These are phyloP conservation scores for Trematomus bernacchii DNA, from an alignment of 2,797 vertebrate genomes.

Conservation along the genomic window DNA sequence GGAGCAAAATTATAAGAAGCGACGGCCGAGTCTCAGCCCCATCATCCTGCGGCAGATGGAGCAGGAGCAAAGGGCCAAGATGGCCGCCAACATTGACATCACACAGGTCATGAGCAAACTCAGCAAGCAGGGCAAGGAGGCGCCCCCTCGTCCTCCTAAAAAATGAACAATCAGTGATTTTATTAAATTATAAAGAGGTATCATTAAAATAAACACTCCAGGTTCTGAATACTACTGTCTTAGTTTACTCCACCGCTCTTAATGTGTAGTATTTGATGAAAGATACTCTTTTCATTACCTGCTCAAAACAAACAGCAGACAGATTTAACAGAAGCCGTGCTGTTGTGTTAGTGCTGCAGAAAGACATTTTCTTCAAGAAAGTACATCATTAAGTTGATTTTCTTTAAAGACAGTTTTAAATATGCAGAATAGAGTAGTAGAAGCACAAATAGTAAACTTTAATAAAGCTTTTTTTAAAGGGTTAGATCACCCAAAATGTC, in stretches of 20 bases:
- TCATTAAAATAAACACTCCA: neutral
- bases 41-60: constrained; percentile 93
- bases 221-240: neutral
- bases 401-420: neutral
- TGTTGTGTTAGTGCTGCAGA: neutral
- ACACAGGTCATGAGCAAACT: constrained; percentile 99
- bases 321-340: neutral
- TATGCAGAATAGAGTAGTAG: neutral
- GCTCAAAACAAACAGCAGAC: neutral
- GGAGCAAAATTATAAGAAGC: constrained; percentile 88
- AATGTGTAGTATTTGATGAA: neutral
- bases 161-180: constrained; percentile 32
- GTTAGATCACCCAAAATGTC: neutral
- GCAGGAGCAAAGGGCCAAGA: constrained; percentile 90
- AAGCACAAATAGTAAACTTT: neutral
- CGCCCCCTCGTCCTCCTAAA: constrained; percentile 35
- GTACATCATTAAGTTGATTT: neutral
- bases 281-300: neutral
- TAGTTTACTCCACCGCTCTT: neutral
- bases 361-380: neutral
- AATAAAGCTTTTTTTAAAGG: neutral
- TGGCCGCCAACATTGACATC: constrained; percentile 94
- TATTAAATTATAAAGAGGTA: neutral
- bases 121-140: constrained; percentile 84
- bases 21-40: constrained; percentile 93